Evolutionary conservation across 2,888 invertebrate species (phyloP).

Genomic region (Rhopalosiphum nymphaeae): DNA sequence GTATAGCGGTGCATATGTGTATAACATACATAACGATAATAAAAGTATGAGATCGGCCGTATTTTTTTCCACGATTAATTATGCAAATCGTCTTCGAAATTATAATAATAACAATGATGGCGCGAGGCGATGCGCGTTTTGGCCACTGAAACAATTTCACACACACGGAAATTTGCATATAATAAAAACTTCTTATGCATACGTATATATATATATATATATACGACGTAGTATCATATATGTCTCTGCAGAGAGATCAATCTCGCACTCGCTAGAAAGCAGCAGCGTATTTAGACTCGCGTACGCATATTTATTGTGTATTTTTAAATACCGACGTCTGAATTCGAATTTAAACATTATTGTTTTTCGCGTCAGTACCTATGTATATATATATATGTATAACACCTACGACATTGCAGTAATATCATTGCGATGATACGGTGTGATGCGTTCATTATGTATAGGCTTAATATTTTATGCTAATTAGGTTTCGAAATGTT

Average conservation of each 20-base stretch:
- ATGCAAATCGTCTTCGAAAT: constrained; percentile 45
- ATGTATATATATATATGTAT: not conserved
- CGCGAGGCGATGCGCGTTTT: not conserved
- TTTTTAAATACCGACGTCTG: not conserved
- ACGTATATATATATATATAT: not conserved
- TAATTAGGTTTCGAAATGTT: not conserved
- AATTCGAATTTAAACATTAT: not conserved
- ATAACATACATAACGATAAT: not conserved
- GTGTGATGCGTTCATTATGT: not conserved
- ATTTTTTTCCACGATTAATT: constrained; percentile 36
- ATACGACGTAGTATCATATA: not conserved
- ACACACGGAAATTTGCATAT: constrained; percentile 45
- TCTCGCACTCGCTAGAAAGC: not conserved
- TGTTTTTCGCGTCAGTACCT: not conserved
- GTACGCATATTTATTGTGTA: not conserved
- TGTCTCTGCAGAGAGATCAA: constrained; percentile 41
- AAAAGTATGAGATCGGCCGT: not conserved
- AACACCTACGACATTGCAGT: not conserved
- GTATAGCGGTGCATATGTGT: too few relatives aligned
- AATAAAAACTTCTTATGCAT: constrained; percentile 13
- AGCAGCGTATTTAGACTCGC: not conserved
- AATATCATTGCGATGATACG: not conserved
- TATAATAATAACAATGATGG: constrained; percentile 53
- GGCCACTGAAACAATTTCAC: constrained; percentile 53
- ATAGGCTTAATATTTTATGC: not conserved